phyloP scores from a whole-genome alignment of 1,140 invertebrate genomes.

The Drosophila rhopaloa region DNA sequence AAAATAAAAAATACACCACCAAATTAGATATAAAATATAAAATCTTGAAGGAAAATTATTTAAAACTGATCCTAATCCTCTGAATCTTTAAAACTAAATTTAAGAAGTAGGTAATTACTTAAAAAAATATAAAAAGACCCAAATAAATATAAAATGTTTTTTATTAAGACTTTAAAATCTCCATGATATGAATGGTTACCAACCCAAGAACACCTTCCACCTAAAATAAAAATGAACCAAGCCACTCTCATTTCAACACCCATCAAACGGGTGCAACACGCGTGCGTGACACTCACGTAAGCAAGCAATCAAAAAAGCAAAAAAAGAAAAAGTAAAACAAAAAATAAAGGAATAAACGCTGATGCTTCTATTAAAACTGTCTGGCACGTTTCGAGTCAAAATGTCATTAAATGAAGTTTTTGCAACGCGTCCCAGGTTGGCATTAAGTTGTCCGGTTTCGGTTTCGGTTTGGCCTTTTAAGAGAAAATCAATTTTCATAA shows the following conservation, averaged over 20 bases:
- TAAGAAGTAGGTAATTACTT: too few relatives aligned
- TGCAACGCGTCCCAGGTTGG: conserved; percentile 16
- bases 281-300: conserved; percentile 32
- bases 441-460: conserved; percentile 68
- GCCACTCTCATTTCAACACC: background rate
- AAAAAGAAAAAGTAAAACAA: background rate
- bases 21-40: background rate
- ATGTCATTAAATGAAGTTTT: conserved; percentile 60
- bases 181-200: background rate
- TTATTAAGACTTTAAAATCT: too few relatives aligned
- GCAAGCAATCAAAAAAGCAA: conserved; percentile 5
- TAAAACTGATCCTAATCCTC: too few relatives aligned
- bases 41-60: background rate
- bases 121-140: too few relatives aligned
- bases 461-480: conserved; percentile 61
- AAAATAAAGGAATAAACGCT: background rate
- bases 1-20: background rate
- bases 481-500: conserved; percentile 78
- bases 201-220: background rate
- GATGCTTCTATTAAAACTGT: conserved; percentile 49
- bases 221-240: background rate
- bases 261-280: conserved; percentile 30
- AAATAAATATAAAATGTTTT: too few relatives aligned
- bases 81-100: too few relatives aligned
- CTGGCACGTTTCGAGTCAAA: conserved; percentile 65